Evolutionary conservation across 2,113 vertebrate species (phyloP), one percentile per base, ranked within the genome.

Genomic region (Vimba vimba): DNA sequence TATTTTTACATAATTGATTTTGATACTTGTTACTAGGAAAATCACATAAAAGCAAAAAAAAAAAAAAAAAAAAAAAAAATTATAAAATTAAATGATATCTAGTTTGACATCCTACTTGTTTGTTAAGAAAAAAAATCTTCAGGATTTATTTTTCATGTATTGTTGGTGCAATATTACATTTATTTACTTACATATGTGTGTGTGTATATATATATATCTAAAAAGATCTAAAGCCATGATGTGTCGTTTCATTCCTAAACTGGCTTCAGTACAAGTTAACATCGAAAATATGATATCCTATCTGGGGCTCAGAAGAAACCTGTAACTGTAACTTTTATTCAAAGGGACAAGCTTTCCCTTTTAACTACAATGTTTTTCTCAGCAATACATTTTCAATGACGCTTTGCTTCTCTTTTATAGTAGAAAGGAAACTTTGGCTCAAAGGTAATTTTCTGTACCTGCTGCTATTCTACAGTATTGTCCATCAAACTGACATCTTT

Each of bases 401-500:
- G 12, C 43, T 17, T 9, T n/a, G 77, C 57, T 25, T 62, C 19
- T 78, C 47, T 55, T 77, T 77, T 52, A 17, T 75, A 75, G 73
- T 52, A 39, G 57, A 21, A 62, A 36, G 59, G 45, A 17, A 82
- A n/a, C 50, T 17, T 64, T 27, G 39, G n/a, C 19, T 45, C n/a
- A 17, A 30, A 81, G 60, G 60, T 33, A 50, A 68, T 52, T 69
- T 52, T 36, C 79, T 6, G 2, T 50, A 81, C 47, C n/a, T 66
- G 59, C 43, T 25, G 11, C 45, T 12, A 21, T 69, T 79, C 19
- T 43, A 27, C 30, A 25, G 2, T 52, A 68, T 43, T 85, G 74
- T 85, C 76, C 21, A 60, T 79, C 50, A 60, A 33, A 59, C 75
- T 23, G 60, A 30, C 76, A 59, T 43, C 9, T 79, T 27, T 9